Base-by-base conservation (phyloP, 1,140 invertebrate genomes). In the Dolichoris vasculosae region DNA sequence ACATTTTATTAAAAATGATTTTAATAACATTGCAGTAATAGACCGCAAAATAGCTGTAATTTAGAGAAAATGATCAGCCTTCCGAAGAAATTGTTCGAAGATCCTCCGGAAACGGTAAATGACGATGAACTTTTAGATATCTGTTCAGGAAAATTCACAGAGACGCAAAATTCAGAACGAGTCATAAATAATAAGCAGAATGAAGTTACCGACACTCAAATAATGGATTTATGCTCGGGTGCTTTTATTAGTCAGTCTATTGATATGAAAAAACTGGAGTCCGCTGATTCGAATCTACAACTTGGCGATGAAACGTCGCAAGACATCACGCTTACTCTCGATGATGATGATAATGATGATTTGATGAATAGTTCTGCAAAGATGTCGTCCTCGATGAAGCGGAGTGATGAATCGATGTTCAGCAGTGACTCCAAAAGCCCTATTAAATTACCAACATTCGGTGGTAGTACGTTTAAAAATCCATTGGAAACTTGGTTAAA, bases 141-240 rank as follows among this genome's bases (percentile, higher is more conserved):
- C n/a, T 95, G 94, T 89, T 95, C 94, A 0, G 94, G 94, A 1
- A 92, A 90, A 87, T 94, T 94, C 88, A 84, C 86, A 86, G 46
- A 87, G 86, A 83, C 85, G 71, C 82, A 87, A 67, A 76, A 43
- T 82, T 87, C 86, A 43, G 59, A 26, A 81, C 67, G 30, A 63
- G n/a, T 48, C 32, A n/a, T 9, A 23, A 67, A 23, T 0, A 76
- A 67, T 7, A 40, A 55, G 0, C 26, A 75, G 48, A 81, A 67
- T n/a, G 85, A 35, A n/a, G 63, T 86, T 0, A 86, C 73, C 7
- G 85, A 82, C 3, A 89, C 89, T 0, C 91, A 92, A 78, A 78
- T 92, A 40, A 64, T 90, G 23, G 88, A 86, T 32, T 77, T 92
- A 11, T 91, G 89, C 78, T 90, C 91, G 0, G 91, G 89, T 51